Base-by-base conservation (phyloP, 1,140 invertebrate species). In the Drosophila subpulchrella region DNA sequence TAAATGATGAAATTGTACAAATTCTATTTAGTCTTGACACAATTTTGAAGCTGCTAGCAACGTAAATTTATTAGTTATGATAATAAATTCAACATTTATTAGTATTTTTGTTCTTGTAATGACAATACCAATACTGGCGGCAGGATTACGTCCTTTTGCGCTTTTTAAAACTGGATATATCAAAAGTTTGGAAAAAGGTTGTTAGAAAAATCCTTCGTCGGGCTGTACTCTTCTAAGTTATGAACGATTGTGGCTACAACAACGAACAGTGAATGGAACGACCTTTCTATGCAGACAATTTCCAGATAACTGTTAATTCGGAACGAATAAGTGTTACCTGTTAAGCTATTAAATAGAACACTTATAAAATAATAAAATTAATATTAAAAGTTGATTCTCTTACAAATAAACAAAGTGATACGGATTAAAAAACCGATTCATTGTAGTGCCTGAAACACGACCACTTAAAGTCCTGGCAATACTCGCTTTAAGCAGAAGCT, bases 401-500 rank as follows among this genome's bases (percentile, higher is more conserved):
- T 20, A 20, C 20, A 20, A 20, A 20, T 20, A 20, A 20, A 20
- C 20, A 20, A 20, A 20, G 20, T 20, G 20, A 0, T 20, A 20
- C 20, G 2, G 20, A 20, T 20, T 20, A 20, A 20, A 20, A 20
- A 20, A 0, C 20, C 0, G 0, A 20, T 20, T 20, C 20, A 20
- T 20, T 20, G 20, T 20, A 20, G 20, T 20, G 20, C 20, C 20
- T 20, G 11, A 54, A 39, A 39, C 39, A 41, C 15, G 39, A 15
- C 20, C 48, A 39, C 20, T 55, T 55, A 61, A 61, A 58, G 54
- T 42, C 15, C 27, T 32, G 54, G 5, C 15, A 62, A 32, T 6
- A 12, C 24, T 42, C 5, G 8, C 27, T 63, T 60, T 32, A 63
- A 42, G 60, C 7, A 4, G 13, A 10, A 34, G 20, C 60, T 67